A percentile compares a stretch with the other conserved stretches of the same genome.
These are phyloP conservation scores for Carterocephalus palaemon DNA, from an alignment of 2,888 invertebrate species.

Conservation along the genomic window DNA sequence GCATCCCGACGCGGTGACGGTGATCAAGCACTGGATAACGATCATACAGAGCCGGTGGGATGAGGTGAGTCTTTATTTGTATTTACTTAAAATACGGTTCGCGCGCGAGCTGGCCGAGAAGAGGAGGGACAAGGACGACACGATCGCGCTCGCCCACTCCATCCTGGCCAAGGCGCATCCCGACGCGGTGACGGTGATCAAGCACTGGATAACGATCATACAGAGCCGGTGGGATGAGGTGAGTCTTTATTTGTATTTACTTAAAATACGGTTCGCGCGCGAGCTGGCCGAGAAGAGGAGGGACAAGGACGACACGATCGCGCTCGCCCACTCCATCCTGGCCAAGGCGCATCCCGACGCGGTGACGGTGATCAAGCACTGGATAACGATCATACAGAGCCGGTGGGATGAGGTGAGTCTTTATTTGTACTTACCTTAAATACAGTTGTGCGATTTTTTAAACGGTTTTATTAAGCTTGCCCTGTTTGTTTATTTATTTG, in stretches of 20 bases:
- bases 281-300: slow-evolving; percentile 90
- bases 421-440: slow-evolving; percentile 10
- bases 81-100: slow-evolving; percentile 82
- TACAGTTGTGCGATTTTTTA: no score
- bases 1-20: slow-evolving; percentile 98
- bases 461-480: no score
- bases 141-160: slow-evolving; percentile 90
- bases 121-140: slow-evolving; percentile 91
- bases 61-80: slow-evolving; percentile 80
- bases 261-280: slow-evolving; percentile 87
- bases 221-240: slow-evolving; percentile 98
- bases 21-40: slow-evolving; percentile 99
- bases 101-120: slow-evolving; percentile 90
- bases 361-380: slow-evolving; percentile 98
- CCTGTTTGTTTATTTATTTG: no score
- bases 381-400: slow-evolving; percentile 97
- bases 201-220: slow-evolving; percentile 98
- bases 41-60: slow-evolving; percentile 98
- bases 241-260: slow-evolving; percentile 29
- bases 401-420: slow-evolving; percentile 93
- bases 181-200: slow-evolving; percentile 97
- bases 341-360: slow-evolving; percentile 98
- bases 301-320: slow-evolving; percentile 92
- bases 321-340: slow-evolving; percentile 92
- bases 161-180: slow-evolving; percentile 97